Conservation (phyloP, 2,797 vertebrate genomes). For the Chelmon rostratus region DNA sequence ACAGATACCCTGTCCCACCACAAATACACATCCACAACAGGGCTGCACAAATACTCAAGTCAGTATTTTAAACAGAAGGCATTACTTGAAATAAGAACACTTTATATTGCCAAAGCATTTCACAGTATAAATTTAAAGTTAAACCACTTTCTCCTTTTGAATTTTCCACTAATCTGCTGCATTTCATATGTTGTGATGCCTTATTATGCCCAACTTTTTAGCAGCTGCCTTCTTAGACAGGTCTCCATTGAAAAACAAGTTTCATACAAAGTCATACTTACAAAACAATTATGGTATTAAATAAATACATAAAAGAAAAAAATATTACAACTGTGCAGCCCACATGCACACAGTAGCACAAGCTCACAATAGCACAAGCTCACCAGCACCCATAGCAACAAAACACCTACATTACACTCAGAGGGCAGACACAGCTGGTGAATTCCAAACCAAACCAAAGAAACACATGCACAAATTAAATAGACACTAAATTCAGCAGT, state of each 20-base stretch:
- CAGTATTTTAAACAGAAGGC: not conserved
- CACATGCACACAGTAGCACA: constrained; percentile 8
- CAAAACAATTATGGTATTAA: not conserved
- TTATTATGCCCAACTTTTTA: not conserved
- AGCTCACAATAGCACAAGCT: constrained; percentile 53
- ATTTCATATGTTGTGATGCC: not conserved
- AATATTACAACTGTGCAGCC: constrained; percentile 48
- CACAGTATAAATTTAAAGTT: not conserved
- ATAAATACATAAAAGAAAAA: not conserved
- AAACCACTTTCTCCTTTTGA: not conserved
- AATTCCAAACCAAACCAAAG: constrained; percentile 56
- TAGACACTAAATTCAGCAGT: constrained; percentile 54
- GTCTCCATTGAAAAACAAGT: not conserved
- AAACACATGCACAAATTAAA: constrained; percentile 70
- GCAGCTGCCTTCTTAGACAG: not conserved
- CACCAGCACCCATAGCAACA: constrained; percentile 53
- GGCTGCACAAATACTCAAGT: constrained; percentile 48
- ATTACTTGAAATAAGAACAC: not conserved
- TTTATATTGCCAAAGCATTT: not conserved
- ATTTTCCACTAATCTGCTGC: not conserved
- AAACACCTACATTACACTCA: constrained; percentile 31
- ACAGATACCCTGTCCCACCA: constrained; percentile 43
- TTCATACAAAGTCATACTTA: not conserved
- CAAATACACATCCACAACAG: constrained; percentile 38
- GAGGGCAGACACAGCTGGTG: constrained; percentile 23